A percentile compares a stretch with the other conserved stretches of the same genome.
Conservation (phyloP, 2,797 vertebrate species). For the Liasis olivaceus region DNA sequence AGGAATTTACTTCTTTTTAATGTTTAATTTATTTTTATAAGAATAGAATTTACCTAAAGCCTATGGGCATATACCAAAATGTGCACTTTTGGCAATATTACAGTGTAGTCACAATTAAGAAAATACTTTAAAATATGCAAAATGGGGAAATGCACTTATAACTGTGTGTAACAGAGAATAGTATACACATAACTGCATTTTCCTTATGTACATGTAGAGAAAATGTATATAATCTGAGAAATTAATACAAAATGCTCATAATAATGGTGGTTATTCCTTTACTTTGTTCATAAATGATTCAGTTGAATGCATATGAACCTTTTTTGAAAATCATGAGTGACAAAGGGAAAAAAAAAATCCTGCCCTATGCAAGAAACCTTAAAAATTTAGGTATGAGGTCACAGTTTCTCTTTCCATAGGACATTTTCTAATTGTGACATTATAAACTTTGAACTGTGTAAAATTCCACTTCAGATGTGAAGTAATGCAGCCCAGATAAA, state of each 20-base stretch:
- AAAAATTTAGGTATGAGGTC: neutral
- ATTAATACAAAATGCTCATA: neutral
- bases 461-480: neutral
- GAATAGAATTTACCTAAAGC: neutral
- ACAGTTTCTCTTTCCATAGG: neutral
- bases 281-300: neutral
- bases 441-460: neutral
- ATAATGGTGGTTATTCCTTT: neutral
- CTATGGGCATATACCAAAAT: neutral
- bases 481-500: neutral
- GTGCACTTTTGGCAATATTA: neutral
- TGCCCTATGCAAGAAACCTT: neutral
- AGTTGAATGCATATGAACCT: neutral
- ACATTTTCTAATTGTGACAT: neutral
- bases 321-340: neutral
- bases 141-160: neutral
- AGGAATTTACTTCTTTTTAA: neutral
- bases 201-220: neutral
- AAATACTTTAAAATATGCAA: neutral
- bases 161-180: neutral
- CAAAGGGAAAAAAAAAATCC: neutral
- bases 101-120: neutral
- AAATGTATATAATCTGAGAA: neutral
- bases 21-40: neutral
- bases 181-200: neutral